These are phyloP conservation scores for Rhinolophus sinicus DNA, from an alignment of 2,113 vertebrate species.

Conservation along the genomic window DNA sequence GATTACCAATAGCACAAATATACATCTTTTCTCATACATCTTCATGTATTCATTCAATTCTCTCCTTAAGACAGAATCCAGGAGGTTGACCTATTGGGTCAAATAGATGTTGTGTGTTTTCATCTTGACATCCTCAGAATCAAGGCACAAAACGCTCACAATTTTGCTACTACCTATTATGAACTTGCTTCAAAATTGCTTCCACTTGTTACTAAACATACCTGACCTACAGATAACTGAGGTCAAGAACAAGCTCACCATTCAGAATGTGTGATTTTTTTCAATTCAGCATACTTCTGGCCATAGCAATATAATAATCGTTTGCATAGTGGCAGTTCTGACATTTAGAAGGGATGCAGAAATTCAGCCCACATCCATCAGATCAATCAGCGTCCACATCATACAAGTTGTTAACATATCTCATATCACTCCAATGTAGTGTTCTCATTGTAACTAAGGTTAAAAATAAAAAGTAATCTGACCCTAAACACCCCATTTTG, in stretches of 20 bases:
- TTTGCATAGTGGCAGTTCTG: background rate
- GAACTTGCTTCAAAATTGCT: background rate
- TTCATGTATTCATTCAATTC: background rate
- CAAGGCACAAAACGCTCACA: background rate
- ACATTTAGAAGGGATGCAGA: background rate
- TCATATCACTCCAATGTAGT: background rate
- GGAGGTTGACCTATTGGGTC: background rate
- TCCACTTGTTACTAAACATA: background rate
- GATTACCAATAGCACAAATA: background rate
- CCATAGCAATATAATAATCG: background rate
- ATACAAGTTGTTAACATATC: background rate
- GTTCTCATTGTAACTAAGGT: background rate
- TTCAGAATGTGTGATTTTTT: background rate
- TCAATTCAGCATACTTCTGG: background rate
- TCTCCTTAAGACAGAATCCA: background rate
- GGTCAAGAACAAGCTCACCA: background rate
- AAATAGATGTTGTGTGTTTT: background rate
- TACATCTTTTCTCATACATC: background rate
- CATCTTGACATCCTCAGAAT: background rate
- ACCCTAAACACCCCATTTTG: accelerated
- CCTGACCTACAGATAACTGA: background rate
- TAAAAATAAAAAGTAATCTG: background rate
- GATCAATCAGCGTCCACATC: background rate
- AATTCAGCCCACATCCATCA: background rate
- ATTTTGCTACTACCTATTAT: background rate